These are phyloP conservation scores for Nematolebias whitei DNA, from an alignment of 2,113 vertebrate genomes.

Conservation along the genomic window DNA sequence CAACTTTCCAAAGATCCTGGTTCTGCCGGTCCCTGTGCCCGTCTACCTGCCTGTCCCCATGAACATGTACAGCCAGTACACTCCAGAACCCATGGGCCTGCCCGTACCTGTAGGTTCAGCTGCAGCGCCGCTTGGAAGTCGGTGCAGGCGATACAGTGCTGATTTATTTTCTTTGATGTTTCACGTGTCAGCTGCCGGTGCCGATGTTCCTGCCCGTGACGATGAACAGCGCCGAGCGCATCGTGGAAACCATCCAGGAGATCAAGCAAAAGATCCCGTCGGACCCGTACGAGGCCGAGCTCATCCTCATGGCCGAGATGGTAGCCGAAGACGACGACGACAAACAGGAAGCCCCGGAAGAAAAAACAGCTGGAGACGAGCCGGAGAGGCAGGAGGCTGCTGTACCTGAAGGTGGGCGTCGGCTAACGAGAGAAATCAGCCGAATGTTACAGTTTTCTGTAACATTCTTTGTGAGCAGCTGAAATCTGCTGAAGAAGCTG, in stretches of 20 bases:
- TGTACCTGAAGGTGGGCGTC: conserved; percentile 81
- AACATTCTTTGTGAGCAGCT: too few relatives aligned
- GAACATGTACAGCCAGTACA: conserved; percentile 93
- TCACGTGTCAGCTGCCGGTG: conserved; percentile 85
- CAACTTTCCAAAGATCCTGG: conserved; percentile 77
- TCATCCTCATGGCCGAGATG: conserved; percentile 98
- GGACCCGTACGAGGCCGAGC: conserved; percentile 91
- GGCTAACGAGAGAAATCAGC: too few relatives aligned
- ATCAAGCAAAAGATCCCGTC: conserved; percentile 90
- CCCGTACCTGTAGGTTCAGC: conserved; percentile 88
- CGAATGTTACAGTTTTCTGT: too few relatives aligned
- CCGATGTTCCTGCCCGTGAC: conserved; percentile 91
- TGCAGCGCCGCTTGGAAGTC: not conserved
- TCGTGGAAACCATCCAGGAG: conserved; percentile 86
- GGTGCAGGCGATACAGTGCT: too few relatives aligned
- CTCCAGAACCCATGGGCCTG: conserved; percentile 87
- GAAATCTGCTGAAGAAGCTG: too few relatives aligned
- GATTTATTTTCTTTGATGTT: not conserved
- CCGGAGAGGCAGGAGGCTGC: conserved; percentile 77
- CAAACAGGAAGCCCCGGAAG: conserved; percentile 35
- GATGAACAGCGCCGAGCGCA: conserved; percentile 84
- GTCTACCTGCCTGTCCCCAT: conserved; percentile 93
- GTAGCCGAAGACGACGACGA: conserved; percentile 87
- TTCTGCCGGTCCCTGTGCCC: conserved; percentile 93
- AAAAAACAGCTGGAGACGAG: conserved; percentile 64